Evolutionary conservation across 2,113 vertebrate species (phyloP).

Genomic region (Dolichotis patagonum): DNA sequence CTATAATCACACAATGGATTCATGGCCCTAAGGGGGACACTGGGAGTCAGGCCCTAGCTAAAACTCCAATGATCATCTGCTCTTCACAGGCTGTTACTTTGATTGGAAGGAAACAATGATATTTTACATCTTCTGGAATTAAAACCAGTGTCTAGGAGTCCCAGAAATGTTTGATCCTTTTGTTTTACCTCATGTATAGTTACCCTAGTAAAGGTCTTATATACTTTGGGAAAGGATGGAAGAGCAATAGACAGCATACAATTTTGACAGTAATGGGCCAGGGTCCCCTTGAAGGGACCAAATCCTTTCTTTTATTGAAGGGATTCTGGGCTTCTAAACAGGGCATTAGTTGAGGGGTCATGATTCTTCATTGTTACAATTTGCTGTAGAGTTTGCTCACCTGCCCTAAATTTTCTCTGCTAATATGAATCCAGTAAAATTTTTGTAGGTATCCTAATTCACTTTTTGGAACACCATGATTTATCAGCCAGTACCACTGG

Average conservation of each 20-base stretch:
- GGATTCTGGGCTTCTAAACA: neutral
- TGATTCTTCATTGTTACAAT: neutral
- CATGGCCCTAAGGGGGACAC: neutral
- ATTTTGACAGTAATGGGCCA: neutral
- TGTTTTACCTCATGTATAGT: too few species aligned
- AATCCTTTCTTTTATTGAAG: neutral
- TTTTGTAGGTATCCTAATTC: neutral
- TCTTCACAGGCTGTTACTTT: neutral
- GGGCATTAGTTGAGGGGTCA: neutral
- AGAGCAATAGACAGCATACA: too few species aligned
- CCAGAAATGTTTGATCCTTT: too few species aligned
- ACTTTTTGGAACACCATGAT: neutral
- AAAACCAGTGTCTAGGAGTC: too few species aligned
- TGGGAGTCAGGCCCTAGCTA: neutral
- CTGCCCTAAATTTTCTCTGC: neutral
- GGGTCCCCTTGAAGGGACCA: neutral
- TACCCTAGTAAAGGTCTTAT: too few species aligned
- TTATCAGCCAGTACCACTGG: neutral
- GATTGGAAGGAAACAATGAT: neutral
- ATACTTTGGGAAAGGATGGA: too few species aligned
- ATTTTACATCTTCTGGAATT: neutral
- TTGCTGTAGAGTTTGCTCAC: neutral
- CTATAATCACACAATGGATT: neutral
- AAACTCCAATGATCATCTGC: neutral
- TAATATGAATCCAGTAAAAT: neutral